Evolutionary conservation across 2,113 vertebrate genomes (phyloP).

Genomic region (Pseudois nayaur): DNA sequence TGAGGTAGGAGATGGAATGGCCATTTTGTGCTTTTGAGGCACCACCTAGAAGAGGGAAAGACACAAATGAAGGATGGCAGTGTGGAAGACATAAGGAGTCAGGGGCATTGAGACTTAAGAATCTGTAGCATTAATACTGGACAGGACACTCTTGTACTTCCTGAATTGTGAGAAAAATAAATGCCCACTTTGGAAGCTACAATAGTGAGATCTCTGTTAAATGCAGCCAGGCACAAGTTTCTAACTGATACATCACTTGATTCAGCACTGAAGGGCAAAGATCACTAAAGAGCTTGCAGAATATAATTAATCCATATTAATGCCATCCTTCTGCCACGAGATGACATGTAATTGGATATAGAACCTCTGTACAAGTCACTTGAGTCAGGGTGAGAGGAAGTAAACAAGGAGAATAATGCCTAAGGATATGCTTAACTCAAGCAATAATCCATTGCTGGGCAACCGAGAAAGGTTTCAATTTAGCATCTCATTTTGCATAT

Average conservation of each 20-base stretch:
- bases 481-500: slow-evolving; percentile 26
- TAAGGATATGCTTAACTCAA: not conserved
- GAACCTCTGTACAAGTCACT: not conserved
- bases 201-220: not conserved
- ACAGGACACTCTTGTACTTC: not conserved
- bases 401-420: not conserved
- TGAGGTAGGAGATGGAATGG: not conserved
- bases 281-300: not conserved
- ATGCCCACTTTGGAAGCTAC: not conserved
- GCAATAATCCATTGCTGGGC: not conserved
- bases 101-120: not conserved
- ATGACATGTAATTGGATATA: not conserved
- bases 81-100: not conserved
- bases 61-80: not conserved
- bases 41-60: not conserved
- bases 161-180: not conserved
- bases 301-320: slow-evolving; percentile 33
- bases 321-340: not conserved
- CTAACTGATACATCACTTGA: not conserved
- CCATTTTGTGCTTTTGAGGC: not conserved
- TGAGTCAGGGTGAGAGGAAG: not conserved
- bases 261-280: not conserved
- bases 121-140: not conserved
- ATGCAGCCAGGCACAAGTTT: not conserved
- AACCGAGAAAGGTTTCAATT: slow-evolving; percentile 17